Base-by-base conservation (phyloP, 2,797 vertebrate genomes). In the Bradypodion ventrale region DNA sequence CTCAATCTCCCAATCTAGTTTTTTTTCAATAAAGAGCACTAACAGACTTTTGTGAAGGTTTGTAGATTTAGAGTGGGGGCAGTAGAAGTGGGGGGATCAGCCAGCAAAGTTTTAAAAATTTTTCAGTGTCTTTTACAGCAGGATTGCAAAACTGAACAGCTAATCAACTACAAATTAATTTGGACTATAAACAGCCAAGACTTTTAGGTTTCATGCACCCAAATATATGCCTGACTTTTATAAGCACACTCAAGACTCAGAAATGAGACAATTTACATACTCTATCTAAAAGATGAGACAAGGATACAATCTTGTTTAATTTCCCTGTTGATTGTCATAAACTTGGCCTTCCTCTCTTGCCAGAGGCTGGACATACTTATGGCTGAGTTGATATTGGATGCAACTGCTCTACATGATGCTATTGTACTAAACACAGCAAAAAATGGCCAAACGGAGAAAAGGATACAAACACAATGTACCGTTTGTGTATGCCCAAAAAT, bases 1-100 rank as follows among this genome's bases (percentile, higher is more conserved):
- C 56, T n/a, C 44, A 60, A 29, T 13, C 49, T 40, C 7, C n/a
- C 44, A 52, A 81, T 40, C 73, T 40, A 25, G 29, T 80, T 68
- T 75, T 62, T 75, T 80, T 74, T n/a, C n/a, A n/a, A 66, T 29
- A 75, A 75, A 44, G 60, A 49, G 60, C 27, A 68, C 23, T 78
- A 81, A 63, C 73, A 76, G 52, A 81, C 29, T 76, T 69, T 75
- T 29, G 7, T 66, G 37, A 62, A 85, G 42, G 23, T 49, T 68
- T 66, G 72, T 40, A 80, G 49, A 75, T 80, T 80, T 80, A 37
- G 37, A 76, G 27, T 27, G 5, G 6, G 73, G 9, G 32, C 19
- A 40, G 13, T 2, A 15, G 27, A 52, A 23, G 9, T 3, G 46
- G 5, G 15, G 23, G 12, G 59, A 27, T 78, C 59, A 27, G n/a